Evolutionary conservation across 2,888 invertebrate genomes (phyloP), one percentile per base, ranked within the genome.

Genomic region (Harpagoxenus sublaevis): DNA sequence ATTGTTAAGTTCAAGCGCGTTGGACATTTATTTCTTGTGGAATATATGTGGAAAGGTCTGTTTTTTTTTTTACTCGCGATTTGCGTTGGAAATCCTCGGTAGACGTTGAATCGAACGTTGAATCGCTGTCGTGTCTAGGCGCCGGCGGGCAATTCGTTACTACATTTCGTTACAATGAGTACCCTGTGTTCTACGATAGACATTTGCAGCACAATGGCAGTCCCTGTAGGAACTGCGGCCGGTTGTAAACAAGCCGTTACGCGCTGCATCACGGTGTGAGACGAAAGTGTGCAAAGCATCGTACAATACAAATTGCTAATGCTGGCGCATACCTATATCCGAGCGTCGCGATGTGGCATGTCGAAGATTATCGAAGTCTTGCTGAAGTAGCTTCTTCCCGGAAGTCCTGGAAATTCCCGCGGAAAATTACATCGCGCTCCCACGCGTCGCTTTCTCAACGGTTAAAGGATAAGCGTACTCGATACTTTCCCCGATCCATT

Each of bases 351-450:
- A 39, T 66, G 28, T 28, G 53, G 51, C 53, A 60, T n/a, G 55
- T 31, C 73, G 68, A 74, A 39, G 79, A 86, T 87, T 86, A 89
- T 88, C 83, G 87, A 86, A 70, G 71, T 78, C 45, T 39, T 39
- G 39, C 45, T 42, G 81, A 83, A 87, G 68, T 78, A 31, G 4
- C 18, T 66, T 71, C 53, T 77, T 85, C 57, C 57, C 6, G 51
- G 89, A 88, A 90, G 83, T 84, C 88, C 10, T 86, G 83, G 84
- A 89, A 87, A 87, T 78, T 88, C 84, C 15, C 68, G 10, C 28
- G 78, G 45, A 84, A 83, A 65, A 18, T 77, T 23, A 39, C 31
- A 28, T 42, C 9, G 15, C 28, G 28, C 15, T 45, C n/a, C 60
- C 42, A 18, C 45, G 8, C 60, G 5, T 35, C 9, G 18, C 23